These are phyloP conservation scores for Fissipunctia ypsillon DNA, from an alignment of 2,888 invertebrate species.

Conservation along the genomic window DNA sequence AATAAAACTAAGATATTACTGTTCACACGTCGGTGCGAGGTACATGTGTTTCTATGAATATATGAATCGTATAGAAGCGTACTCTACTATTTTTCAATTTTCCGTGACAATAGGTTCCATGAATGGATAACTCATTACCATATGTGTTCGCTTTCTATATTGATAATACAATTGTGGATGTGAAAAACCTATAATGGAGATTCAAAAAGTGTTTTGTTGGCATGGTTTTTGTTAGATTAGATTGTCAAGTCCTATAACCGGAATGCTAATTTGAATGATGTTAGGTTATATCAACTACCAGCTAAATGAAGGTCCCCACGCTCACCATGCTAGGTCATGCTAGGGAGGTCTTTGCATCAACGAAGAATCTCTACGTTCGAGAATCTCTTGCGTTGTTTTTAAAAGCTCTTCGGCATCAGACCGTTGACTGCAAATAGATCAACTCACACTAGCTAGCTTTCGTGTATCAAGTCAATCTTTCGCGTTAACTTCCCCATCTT, in stretches of 20 bases:
- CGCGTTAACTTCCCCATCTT: background rate
- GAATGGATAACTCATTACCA: conserved; percentile 80
- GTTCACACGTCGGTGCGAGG: conserved; percentile 57
- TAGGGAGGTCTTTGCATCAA: background rate
- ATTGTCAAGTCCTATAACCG: background rate
- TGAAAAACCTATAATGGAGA: conserved; percentile 52
- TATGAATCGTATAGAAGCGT: conserved; percentile 82
- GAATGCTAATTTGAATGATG: background rate
- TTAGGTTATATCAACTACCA: background rate
- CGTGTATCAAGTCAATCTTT: background rate
- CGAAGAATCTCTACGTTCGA: too few species aligned
- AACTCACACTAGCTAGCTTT: background rate
- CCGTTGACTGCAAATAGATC: background rate
- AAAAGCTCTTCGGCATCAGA: background rate
- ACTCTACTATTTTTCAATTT: conserved; percentile 88
- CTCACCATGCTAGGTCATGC: background rate
- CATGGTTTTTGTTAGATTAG: conserved; percentile 33
- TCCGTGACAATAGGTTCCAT: conserved; percentile 84
- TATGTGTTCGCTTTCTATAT: conserved; percentile 65
- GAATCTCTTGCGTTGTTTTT: background rate
- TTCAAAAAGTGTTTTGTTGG: conserved; percentile 40
- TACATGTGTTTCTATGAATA: conserved; percentile 84
- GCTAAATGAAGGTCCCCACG: background rate
- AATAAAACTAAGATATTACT: conserved; percentile 67
- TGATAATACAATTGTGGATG: conserved; percentile 57